Evolutionary conservation across 1,140 invertebrate species (phyloP).

Genomic region (Colletes latitarsis): DNA sequence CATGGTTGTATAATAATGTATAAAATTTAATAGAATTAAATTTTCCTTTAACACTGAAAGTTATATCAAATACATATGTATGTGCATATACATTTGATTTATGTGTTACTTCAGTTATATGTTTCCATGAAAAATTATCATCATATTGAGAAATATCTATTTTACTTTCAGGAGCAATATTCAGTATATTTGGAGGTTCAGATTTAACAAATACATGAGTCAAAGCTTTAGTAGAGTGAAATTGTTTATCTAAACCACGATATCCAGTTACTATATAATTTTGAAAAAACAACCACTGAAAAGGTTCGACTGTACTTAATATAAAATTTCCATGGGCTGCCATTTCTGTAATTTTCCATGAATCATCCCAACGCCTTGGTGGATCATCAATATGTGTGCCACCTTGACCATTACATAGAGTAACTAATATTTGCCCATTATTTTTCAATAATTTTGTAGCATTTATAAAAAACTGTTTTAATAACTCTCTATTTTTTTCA

Average conservation of each 20-base stretch:
- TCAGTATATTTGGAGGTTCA: conserved; percentile 37
- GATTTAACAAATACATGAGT: conserved; percentile 79
- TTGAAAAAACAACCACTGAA: conserved; percentile 73
- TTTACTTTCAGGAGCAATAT: conserved; percentile 56
- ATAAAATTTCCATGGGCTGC: conserved; percentile 81
- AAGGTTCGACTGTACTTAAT: conserved; percentile 78
- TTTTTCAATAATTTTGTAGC: conserved; percentile 71
- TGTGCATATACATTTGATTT: conserved; percentile 43
- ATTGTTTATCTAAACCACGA: conserved; percentile 82
- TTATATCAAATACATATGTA: conserved; percentile 75
- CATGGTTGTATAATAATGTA: conserved; percentile 71
- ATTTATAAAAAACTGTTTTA: conserved; percentile 82
- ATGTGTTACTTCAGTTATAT: conserved; percentile 26
- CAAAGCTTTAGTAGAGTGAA: conserved; percentile 80
- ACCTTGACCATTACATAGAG: conserved; percentile 84
- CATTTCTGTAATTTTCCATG: conserved; percentile 85
- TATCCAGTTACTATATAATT: conserved; percentile 81
- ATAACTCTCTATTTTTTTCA: conserved; percentile 82
- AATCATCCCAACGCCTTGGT: conserved; percentile 82
- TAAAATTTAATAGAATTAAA: conserved; percentile 70
- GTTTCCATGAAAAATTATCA: conserved; percentile 49
- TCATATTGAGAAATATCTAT: conserved; percentile 19
- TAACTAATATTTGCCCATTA: conserved; percentile 80
- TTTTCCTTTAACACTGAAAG: conserved; percentile 61
- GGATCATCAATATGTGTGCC: conserved; percentile 82